A percentile compares a stretch with the other conserved stretches of the same genome.
phyloP scores from a whole-genome alignment of 2,888 invertebrate species.

The Monoplex corrugatus region DNA sequence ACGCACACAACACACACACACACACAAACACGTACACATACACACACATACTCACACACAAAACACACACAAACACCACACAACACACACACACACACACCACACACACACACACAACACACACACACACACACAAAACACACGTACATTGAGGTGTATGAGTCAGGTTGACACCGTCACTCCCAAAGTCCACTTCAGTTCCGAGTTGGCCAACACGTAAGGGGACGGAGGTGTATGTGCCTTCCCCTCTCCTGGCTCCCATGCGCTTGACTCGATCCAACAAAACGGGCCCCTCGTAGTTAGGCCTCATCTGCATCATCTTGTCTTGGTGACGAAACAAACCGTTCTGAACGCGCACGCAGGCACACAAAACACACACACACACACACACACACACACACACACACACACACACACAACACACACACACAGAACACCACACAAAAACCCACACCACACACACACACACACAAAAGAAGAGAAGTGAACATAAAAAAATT shows the following conservation, averaged over 20 bases:
- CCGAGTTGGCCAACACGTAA: background rate
- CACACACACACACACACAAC: too few relatives aligned
- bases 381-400: too few relatives aligned
- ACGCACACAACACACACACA: background rate
- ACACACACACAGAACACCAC: too few relatives aligned
- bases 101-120: conserved; percentile 16
- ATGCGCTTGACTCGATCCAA: background rate
- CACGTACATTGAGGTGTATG: background rate
- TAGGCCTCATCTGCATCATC: conserved; percentile 9
- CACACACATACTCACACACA: too few relatives aligned
- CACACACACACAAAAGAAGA: too few relatives aligned
- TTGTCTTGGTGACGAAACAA: background rate
- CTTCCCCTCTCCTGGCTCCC: background rate
- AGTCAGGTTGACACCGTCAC: background rate
- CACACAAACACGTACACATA: too few relatives aligned
- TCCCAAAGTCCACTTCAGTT: background rate
- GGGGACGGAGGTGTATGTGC: background rate
- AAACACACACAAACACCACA: background rate
- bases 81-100: background rate
- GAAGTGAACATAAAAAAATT: too few relatives aligned
- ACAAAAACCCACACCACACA: too few relatives aligned
- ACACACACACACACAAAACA: conserved; percentile 21
- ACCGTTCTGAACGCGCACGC: background rate
- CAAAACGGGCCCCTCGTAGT: background rate
- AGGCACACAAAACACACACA: too few relatives aligned